Evolutionary conservation across 2,888 invertebrate genomes (phyloP).

Genomic region (Aspidapion aeneum): DNA sequence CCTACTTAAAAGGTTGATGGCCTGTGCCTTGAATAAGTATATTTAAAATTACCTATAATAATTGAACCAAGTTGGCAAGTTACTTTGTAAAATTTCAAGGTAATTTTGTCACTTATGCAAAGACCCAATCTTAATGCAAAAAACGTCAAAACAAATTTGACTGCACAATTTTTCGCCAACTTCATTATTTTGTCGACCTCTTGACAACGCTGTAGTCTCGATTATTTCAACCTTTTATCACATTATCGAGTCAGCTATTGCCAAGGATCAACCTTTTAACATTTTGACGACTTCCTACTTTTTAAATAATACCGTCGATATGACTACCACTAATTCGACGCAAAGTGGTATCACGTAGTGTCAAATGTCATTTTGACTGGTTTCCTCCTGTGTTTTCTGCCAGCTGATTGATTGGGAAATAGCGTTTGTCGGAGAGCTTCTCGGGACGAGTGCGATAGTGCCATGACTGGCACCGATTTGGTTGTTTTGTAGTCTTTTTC

Average conservation of each 20-base stretch:
- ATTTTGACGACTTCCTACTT: not conserved
- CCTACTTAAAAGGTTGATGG: no score
- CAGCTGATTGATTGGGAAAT: slow-evolving; percentile 37
- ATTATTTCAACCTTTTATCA: not conserved
- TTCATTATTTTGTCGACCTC: not conserved
- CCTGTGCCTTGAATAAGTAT: no score
- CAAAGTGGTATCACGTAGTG: slow-evolving; percentile 37
- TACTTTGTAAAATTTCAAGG: no score
- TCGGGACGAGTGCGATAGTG: slow-evolving; percentile 52
- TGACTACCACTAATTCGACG: no score
- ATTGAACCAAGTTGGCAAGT: no score
- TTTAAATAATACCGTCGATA: not conserved
- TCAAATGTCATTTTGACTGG: slow-evolving; percentile 26
- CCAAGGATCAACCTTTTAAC: not conserved
- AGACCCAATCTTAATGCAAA: no score
- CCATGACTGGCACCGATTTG: slow-evolving; percentile 58
- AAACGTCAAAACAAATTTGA: no score
- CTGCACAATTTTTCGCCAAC: no score
- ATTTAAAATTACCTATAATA: no score
- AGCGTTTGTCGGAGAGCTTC: slow-evolving; percentile 54
- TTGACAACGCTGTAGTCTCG: not conserved
- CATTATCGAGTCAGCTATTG: not conserved
- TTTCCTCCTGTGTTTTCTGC: slow-evolving; percentile 47
- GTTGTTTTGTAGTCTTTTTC: slow-evolving; percentile 65
- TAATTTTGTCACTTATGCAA: no score